These are phyloP conservation scores for Ennomos erosarius DNA, from an alignment of 2,888 invertebrate species.

Conservation along the genomic window DNA sequence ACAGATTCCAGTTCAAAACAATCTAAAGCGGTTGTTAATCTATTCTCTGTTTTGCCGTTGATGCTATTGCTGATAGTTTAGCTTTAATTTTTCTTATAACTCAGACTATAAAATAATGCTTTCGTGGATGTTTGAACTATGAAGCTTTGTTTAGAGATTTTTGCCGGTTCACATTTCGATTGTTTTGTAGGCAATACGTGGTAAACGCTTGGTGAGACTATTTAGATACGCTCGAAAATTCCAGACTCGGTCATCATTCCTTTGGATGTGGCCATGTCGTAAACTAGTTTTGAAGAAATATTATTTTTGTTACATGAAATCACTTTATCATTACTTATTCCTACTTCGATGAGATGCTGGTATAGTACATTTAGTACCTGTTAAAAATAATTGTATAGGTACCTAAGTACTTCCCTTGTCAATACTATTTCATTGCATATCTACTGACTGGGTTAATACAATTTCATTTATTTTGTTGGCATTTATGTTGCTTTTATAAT, in stretches of 20 bases:
- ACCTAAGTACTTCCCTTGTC: too few species aligned
- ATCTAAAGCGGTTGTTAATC: constrained; percentile 9
- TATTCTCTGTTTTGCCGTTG: constrained; percentile 23
- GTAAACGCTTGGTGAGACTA: constrained; percentile 37
- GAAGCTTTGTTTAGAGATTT: constrained; percentile 43
- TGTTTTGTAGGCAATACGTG: constrained; percentile 51
- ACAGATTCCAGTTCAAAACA: constrained; percentile 14
- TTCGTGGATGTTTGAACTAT: constrained; percentile 20
- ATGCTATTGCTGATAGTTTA: constrained; percentile 18
- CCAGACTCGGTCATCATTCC: constrained; percentile 41
- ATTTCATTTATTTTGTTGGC: constrained; percentile 13
- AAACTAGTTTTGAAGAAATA: too few species aligned
- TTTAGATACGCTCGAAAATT: constrained; percentile 52
- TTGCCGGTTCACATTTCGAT: constrained; percentile 48
- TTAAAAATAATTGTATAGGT: too few species aligned
- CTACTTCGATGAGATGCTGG: too few species aligned
- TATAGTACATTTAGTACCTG: too few species aligned
- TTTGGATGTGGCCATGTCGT: constrained; percentile 8
- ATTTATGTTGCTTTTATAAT: constrained; percentile 4
- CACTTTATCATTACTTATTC: too few species aligned
- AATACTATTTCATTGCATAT: too few species aligned
- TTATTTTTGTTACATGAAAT: too few species aligned
- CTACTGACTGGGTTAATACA: too few species aligned
- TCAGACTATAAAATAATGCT: constrained; percentile 11
- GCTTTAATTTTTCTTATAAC: constrained; percentile 4